These are phyloP conservation scores for Myripristis murdjan DNA, from an alignment of 2,797 vertebrate genomes.

Conservation along the genomic window DNA sequence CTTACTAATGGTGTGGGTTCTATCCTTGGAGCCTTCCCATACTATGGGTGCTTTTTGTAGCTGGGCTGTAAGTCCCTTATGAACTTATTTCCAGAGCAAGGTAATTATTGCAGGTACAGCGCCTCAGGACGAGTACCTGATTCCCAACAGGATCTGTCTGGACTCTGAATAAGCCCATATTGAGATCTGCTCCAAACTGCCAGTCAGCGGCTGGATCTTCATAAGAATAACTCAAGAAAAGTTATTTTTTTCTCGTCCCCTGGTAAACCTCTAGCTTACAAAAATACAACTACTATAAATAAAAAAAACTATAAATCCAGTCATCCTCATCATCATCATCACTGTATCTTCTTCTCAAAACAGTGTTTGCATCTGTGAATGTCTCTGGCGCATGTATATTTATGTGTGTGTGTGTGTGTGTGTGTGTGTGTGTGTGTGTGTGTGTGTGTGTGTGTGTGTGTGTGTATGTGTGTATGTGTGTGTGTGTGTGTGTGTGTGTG, in stretches of 20 bases:
- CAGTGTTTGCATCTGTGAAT: too few relatives aligned
- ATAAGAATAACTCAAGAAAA: constrained; percentile 22
- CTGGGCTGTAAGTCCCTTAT: constrained; percentile 70
- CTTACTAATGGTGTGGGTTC: constrained; percentile 66
- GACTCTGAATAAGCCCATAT: constrained; percentile 62
- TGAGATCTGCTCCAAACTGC: constrained; percentile 59
- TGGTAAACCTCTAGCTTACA: constrained; percentile 18
- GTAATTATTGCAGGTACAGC: constrained; percentile 78
- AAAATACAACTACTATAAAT: background rate
- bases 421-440: background rate
- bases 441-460: constrained; percentile 1
- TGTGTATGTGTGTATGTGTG: constrained; percentile 11
- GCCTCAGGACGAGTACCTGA: constrained; percentile 74
- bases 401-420: background rate
- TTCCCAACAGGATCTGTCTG: constrained; percentile 74
- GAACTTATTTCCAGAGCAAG: constrained; percentile 79
- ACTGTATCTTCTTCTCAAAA: constrained; percentile 2
- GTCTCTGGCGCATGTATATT: constrained; percentile 3
- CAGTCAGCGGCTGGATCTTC: constrained; percentile 47
- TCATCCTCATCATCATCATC: constrained; percentile 6
- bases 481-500: constrained; percentile 10
- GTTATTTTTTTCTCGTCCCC: constrained; percentile 13
- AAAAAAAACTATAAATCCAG: background rate
- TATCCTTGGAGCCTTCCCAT: constrained; percentile 64
- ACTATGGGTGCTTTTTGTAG: constrained; percentile 67